A percentile compares a stretch with the other conserved stretches of the same genome.
Evolutionary conservation across 2,113 vertebrate species (phyloP).

Genomic region (Emberiza fucata): DNA sequence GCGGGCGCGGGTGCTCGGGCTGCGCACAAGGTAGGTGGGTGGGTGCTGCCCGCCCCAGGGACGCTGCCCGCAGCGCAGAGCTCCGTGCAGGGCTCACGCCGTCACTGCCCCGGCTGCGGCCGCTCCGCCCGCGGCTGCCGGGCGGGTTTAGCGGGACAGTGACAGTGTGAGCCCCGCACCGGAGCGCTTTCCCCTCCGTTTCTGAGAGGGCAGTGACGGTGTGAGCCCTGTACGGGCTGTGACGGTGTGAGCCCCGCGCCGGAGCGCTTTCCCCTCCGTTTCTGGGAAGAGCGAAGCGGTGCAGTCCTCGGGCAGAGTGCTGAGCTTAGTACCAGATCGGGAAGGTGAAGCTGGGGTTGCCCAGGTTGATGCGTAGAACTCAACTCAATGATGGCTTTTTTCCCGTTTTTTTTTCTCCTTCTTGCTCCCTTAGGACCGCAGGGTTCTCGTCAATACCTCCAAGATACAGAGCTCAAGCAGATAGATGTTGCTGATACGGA

Average conservation of each 20-base stretch:
- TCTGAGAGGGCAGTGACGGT: not conserved
- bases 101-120: not conserved
- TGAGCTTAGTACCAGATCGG: fast-evolving
- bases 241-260: too few relatives aligned
- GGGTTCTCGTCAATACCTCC: not conserved
- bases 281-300: fast-evolving
- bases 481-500: fast-evolving
- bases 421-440: not conserved
- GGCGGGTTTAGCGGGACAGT: fast-evolving
- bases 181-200: fast-evolving
- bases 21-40: not conserved
- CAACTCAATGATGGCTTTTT: fast-evolving
- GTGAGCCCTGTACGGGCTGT: too few relatives aligned
- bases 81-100: too few relatives aligned
- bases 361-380: fast-evolving
- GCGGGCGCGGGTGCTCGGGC: not conserved
- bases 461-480: not conserved
- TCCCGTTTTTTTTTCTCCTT: fast-evolving
- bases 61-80: not conserved
- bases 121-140: not conserved
- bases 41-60: not conserved
- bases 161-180: fast-evolving
- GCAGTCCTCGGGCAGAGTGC: not conserved
- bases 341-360: not conserved
- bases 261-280: too few relatives aligned